Base-by-base conservation (phyloP, 2,113 vertebrate genomes). In the Scytalopus superciliaris region DNA sequence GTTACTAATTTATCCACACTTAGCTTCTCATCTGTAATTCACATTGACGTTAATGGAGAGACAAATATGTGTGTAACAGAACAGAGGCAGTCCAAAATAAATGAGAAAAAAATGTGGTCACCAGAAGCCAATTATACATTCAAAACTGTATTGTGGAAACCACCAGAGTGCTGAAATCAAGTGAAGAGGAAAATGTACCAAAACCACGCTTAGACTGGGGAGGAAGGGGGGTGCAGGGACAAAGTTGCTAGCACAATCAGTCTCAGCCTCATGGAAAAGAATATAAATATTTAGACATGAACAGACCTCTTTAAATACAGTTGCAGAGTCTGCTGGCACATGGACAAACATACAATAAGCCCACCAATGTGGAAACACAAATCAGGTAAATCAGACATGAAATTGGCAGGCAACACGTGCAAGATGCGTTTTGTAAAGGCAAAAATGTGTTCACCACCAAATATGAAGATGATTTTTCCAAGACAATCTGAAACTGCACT, bases 271-370 rank as follows among this genome's bases (percentile, higher is more conserved):
- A 81, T 49, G 40, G 81, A 95, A 91, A 93, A 92, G 85, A 92
- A 84, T 86, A 95, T 94, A 96, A 96, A 93, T 94, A 96, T 95
- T 97, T 96, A 95, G 94, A 96, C 90, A 90, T 22, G 87, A 93
- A 86, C 90, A 96, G 93, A 77, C 85, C 94, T 96, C 96, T 93
- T 93, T 90, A 95, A 97, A 97, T 97, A 93, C 95, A 96, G 96
- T 96, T 97, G 95, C 93, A 93, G 94, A 87, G 52, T 68, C 86
- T 94, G 73, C 73, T 93, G 93, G 94, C 96, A 90, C 90, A 45
- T 79, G 77, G 77, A 97, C 91, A 95, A 94, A 95, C 91, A 94
- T 42, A 95, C 69, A 96, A 89, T 89, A 90, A 96, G 83, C 92
- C 80, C 94, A 95, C 90, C 94, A 96, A 95, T 95, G 96, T 94